A percentile compares a stretch with the other conserved stretches of the same genome.
Conservation (phyloP, 2,113 vertebrate species). For the Terrapene triunguis region DNA sequence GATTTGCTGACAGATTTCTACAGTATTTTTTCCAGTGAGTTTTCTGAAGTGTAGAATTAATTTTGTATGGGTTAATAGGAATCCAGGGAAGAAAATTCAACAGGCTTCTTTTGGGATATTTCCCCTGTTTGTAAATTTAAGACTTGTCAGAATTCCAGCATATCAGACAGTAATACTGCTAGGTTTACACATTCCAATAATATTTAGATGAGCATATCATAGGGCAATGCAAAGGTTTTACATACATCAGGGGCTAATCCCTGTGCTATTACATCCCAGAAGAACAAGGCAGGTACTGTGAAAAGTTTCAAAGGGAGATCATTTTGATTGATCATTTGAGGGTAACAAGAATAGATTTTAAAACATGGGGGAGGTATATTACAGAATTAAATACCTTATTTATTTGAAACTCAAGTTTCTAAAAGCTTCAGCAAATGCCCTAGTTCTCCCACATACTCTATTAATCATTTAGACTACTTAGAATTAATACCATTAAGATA, state of each 20-base stretch:
- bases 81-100: not conserved
- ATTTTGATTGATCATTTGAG: not conserved
- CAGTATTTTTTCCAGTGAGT: not conserved
- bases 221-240: not conserved
- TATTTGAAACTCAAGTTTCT: not conserved
- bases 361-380: not conserved
- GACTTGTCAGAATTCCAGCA: not conserved
- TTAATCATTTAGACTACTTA: not conserved
- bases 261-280: not conserved
- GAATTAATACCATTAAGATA: not conserved
- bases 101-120: not conserved
- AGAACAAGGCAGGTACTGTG: not conserved
- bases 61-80: not conserved
- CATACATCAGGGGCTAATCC: not conserved
- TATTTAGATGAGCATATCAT: too few species aligned
- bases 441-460: fast-evolving
- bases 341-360: not conserved
- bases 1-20: not conserved
- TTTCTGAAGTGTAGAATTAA: constrained; percentile 6
- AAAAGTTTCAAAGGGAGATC: not conserved
- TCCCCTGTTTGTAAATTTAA: not conserved
- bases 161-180: not conserved
- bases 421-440: fast-evolving
- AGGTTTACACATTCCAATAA: not conserved
- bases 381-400: not conserved